These are phyloP conservation scores for Plusia festucae DNA, from an alignment of 2,888 invertebrate species.

Conservation along the genomic window DNA sequence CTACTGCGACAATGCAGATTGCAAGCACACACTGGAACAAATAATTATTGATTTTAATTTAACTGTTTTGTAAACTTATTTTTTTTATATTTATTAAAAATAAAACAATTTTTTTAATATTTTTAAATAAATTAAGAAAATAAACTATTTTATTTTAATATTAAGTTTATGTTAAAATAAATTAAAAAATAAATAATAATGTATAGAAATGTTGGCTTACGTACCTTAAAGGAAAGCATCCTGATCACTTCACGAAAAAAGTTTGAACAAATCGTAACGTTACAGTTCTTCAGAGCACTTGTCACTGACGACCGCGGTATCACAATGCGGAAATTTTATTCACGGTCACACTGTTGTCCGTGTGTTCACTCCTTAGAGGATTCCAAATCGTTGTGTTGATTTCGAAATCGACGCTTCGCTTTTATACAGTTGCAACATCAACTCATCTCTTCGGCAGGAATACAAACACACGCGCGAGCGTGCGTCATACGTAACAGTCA, in stretches of 20 bases:
- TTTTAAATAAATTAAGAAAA: background rate
- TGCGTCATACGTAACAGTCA: constrained; percentile 69
- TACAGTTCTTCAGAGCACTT: constrained; percentile 75
- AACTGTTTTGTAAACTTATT: constrained; percentile 5
- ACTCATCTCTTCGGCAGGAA: constrained; percentile 79
- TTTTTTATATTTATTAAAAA: background rate
- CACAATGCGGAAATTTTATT: constrained; percentile 81
- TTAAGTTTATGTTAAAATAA: background rate
- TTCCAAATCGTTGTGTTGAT: constrained; percentile 87
- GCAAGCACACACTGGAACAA: constrained; percentile 74
- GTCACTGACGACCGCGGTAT: constrained; percentile 70
- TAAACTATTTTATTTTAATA: background rate
- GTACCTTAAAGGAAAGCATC: constrained; percentile 80
- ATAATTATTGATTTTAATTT: constrained; percentile 40
- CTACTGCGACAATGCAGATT: constrained; percentile 74
- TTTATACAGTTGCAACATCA: constrained; percentile 88
- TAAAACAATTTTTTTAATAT: background rate
- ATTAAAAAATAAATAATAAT: background rate
- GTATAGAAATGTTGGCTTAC: constrained; percentile 26
- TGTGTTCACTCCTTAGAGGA: constrained; percentile 84
- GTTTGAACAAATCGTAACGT: constrained; percentile 56
- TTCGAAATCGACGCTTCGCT: constrained; percentile 87
- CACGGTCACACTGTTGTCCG: constrained; percentile 75
- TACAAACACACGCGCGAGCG: constrained; percentile 63
- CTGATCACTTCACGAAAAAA: constrained; percentile 71